phyloP scores from a whole-genome alignment of 2,797 vertebrate species.

The Micropoecilia bifurca region DNA sequence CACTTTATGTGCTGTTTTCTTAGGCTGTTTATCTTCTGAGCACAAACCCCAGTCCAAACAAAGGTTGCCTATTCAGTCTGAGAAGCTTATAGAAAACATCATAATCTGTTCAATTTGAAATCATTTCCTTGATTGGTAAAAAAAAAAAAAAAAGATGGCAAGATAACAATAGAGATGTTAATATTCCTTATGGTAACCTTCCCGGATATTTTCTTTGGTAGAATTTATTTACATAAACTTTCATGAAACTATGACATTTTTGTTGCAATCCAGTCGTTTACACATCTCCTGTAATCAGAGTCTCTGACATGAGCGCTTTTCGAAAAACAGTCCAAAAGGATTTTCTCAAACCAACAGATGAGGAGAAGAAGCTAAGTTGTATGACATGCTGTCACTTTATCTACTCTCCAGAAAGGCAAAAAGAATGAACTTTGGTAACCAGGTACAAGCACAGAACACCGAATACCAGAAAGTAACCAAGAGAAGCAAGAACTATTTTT shows the following conservation, averaged over 20 bases:
- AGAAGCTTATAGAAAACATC: background rate
- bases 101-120: background rate
- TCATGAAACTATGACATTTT: background rate
- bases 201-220: background rate
- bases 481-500: background rate
- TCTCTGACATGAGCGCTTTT: no score
- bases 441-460: no score
- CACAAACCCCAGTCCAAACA: constrained; percentile 21
- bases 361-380: no score
- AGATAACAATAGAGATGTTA: background rate
- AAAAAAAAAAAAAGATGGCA: background rate
- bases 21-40: constrained; percentile 47
- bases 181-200: no score
- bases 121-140: background rate
- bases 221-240: background rate
- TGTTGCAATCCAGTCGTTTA: no score
- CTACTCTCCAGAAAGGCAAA: no score
- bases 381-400: no score
- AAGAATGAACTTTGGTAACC: no score
- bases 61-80: constrained; percentile 17
- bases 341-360: no score
- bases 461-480: constrained; percentile 21
- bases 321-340: no score
- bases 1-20: constrained; percentile 26
- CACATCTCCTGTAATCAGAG: no score